These are phyloP conservation scores for Acrocephalus scirpaceus DNA, from an alignment of 2,797 vertebrate species.

Conservation along the genomic window DNA sequence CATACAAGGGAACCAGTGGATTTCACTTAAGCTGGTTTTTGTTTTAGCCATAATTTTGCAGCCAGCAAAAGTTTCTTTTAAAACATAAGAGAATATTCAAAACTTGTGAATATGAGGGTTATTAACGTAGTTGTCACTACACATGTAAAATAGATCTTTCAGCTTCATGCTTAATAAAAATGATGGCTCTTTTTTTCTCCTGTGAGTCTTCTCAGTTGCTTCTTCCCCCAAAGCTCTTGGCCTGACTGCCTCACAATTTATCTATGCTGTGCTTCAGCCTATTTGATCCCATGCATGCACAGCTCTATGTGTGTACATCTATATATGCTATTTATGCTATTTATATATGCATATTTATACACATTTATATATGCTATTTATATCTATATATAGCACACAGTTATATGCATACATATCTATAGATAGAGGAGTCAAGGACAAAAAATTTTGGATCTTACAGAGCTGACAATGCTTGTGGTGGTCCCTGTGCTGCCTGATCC, in stretches of 20 bases:
- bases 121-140: background rate
- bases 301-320: background rate
- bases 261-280: background rate
- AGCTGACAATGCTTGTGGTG: background rate
- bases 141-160: background rate
- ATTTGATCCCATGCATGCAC: background rate
- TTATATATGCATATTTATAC: background rate
- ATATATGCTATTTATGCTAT: background rate
- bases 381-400: background rate
- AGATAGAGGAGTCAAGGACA: slow-evolving; percentile 1
- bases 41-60: background rate
- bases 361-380: slow-evolving; percentile 1
- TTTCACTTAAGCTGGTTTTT: background rate
- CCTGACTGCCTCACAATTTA: background rate
- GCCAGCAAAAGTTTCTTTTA: background rate
- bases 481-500: background rate
- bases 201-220: background rate
- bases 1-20: background rate
- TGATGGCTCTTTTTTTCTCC: background rate
- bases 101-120: background rate
- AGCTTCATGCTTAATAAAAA: background rate
- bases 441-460: background rate
- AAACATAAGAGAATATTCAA: background rate
- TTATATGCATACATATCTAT: background rate
- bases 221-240: background rate